These are phyloP conservation scores for Lagopus muta DNA, from an alignment of 2,113 vertebrate genomes.

Conservation along the genomic window DNA sequence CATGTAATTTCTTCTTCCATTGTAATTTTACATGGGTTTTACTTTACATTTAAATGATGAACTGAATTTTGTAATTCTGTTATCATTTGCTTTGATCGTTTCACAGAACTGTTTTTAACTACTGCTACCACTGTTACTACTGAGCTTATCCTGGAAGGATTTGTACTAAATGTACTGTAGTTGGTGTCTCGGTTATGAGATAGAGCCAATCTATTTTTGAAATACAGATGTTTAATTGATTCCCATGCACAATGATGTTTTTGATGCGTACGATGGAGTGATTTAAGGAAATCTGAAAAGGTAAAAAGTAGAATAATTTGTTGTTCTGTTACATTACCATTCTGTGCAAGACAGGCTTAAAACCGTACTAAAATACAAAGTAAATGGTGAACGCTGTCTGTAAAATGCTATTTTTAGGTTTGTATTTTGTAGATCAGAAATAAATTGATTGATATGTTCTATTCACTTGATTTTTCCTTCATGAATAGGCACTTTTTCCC, in stretches of 20 bases:
- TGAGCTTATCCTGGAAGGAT: conserved; percentile 39
- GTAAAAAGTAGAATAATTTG: conserved; percentile 6
- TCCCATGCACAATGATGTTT: neutral
- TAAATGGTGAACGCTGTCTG: neutral
- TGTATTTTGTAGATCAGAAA: conserved; percentile 49
- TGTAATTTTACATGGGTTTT: conserved; percentile 37
- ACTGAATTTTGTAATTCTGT: conserved; percentile 31
- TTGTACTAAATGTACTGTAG: conserved; percentile 65
- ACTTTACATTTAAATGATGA: neutral
- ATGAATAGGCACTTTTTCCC: neutral
- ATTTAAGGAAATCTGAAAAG: neutral
- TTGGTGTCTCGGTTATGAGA: conserved; percentile 49
- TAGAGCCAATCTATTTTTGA: neutral
- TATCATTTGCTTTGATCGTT: conserved; percentile 40
- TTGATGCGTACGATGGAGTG: neutral
- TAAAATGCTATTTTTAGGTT: conserved; percentile 35
- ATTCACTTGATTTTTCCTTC: neutral
- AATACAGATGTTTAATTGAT: neutral
- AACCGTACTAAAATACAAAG: neutral
- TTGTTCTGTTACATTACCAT: conserved; percentile 1
- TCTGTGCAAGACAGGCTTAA: conserved; percentile 5
- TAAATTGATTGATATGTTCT: conserved; percentile 50
- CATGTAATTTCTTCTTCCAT: conserved; percentile 30
- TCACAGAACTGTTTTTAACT: conserved; percentile 24
- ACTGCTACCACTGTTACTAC: conserved; percentile 27